Evolutionary conservation across 2,888 invertebrate species (phyloP), one percentile per base, ranked within the genome.

Genomic region (Apotomis betuletana): DNA sequence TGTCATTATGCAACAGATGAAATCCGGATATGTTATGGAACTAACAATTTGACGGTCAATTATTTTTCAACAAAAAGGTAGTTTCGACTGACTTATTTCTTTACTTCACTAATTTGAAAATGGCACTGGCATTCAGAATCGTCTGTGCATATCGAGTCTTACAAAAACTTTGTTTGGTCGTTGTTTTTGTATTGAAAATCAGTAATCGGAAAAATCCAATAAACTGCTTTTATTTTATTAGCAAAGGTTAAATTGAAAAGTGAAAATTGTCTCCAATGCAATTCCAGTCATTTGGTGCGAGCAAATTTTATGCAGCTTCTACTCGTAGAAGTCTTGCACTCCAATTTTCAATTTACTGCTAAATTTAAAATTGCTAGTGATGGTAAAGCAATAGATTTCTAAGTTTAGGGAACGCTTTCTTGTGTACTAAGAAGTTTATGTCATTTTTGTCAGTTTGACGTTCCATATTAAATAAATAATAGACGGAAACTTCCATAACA

Each of bases 31-130:
- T 57, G 44, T 65, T 52, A 57, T 61, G 55, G 46, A 5, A 15
- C 57, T 57, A 15, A 55, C 55, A 52, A 51, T 57, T 70, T 71
- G 57, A 61, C 57, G 71, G 51, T 57, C 71, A 67, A 67, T 71
- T 67, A 62, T 55, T 67, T 62, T 62, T 8, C 5, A 61, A 49
- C 60, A 67, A 55, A 67, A 71, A 71, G 41, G 49, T 41, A 65
- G 61, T 67, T 67, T 59, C 57, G 63, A 58, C 49, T 44, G 5
- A 69, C 36, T 13, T 57, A 36, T 51, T 62, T 62, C 62, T 54
- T 57, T 60, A 55, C 10, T 13, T 12, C 44, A 46, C 46, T 62
- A 55, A 67, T 71, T 67, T 64, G 51, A 68, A 70, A 64, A 58
- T 54, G 52, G 41, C 49, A 6, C 41, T 54, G 46, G 15, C 60